phyloP scores from a whole-genome alignment of 1,140 invertebrate species.

The Battus philenor region DNA sequence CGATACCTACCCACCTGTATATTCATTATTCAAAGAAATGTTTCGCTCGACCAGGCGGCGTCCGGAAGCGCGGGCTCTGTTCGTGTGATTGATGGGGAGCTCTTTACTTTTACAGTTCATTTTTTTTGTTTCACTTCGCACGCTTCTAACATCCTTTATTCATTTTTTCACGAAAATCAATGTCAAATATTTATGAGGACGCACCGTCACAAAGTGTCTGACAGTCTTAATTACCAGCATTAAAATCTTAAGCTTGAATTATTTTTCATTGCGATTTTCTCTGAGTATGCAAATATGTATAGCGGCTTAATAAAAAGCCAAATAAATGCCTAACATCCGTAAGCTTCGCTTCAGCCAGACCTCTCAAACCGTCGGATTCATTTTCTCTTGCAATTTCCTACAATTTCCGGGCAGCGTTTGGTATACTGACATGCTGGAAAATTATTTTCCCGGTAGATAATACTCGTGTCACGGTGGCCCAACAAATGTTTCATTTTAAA shows the following conservation, averaged over 20 bases:
- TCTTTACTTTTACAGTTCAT: slow-evolving; percentile 61
- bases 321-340: slow-evolving; percentile 36
- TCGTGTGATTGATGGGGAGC: slow-evolving; percentile 70
- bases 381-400: slow-evolving; percentile 75
- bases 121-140: slow-evolving; percentile 44
- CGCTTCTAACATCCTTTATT: slow-evolving; percentile 26
- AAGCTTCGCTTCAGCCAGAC: slow-evolving; percentile 44
- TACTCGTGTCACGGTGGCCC: slow-evolving; percentile 29
- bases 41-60: slow-evolving; percentile 63
- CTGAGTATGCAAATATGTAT: no score
- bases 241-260: not conserved
- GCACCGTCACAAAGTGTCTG: no score
- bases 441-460: slow-evolving; percentile 63
- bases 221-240: not conserved
- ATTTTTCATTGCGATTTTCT: not conserved
- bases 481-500: slow-evolving; percentile 20
- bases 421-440: slow-evolving; percentile 59
- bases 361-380: slow-evolving; percentile 67
- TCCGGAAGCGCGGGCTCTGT: slow-evolving; percentile 65
- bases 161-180: slow-evolving; percentile 8
- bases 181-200: no score
- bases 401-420: slow-evolving; percentile 69
- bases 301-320: no score
- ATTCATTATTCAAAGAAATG: slow-evolving; percentile 76
- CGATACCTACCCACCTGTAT: slow-evolving; percentile 67